Base-by-base conservation (phyloP, 2,888 invertebrate species). In the Xylophagus ater region DNA sequence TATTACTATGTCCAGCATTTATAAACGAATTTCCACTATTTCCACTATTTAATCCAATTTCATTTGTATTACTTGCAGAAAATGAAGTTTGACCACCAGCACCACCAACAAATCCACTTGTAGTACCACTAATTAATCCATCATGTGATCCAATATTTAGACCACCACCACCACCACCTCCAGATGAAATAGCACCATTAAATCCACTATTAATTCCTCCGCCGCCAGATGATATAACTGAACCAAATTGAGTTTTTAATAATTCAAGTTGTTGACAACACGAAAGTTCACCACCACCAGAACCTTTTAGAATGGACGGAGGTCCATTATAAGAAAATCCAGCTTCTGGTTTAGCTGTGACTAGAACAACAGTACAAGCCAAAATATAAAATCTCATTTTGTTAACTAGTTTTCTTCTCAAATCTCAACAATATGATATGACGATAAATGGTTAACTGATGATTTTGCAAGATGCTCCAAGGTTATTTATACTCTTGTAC, bases 291-390 rank as follows among this genome's bases (percentile, higher is more conserved):
- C 24, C 23, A 12, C n/a, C 4, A 6, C 7, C 10, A 10, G 21
- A 21, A 12, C 21, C 15, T 23, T 34, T 43, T 7, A 45, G 23
- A 14, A 38, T 12, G 3, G 42, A 19, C 21, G 61, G 53, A 49
- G 60, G 60, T 60, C 60, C 68, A 64, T 70, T 73, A 60, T 72
- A 72, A 61, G 73, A 73, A 12, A 13, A 9, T 53, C 73, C 73
- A 55, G 73, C 73, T 61, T 75, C 73, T 58, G 74, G 74, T 45
- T 72, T 66, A 41, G 71, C 73, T 58, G 71, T 69, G 56, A 70
- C 70, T 58, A 71, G 64, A 41, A 71, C 69, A 63, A 72, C 66
- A 36, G 23, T 37, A 28, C 28, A 36, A 13, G 21, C 37, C 30
- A 43, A n/a, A 12, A 43, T 25, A 43, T 29, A 40, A 40, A 36